Percentiles rank a stretch among this genome's conserved stretches.
Conservation (phyloP, 1,140 invertebrate genomes). For the Dryas iulia region DNA sequence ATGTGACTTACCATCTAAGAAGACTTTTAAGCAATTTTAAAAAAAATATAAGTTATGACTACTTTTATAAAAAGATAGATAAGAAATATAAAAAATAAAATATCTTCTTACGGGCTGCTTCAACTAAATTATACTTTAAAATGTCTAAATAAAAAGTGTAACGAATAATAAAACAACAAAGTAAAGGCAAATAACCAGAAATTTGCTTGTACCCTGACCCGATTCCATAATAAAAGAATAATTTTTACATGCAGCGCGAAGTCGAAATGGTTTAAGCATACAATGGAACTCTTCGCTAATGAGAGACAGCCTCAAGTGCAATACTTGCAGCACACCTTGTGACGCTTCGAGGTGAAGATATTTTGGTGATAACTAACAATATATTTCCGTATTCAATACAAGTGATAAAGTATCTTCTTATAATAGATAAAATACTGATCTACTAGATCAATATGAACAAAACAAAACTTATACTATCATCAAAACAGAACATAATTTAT, state of each 20-base stretch:
- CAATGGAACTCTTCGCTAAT: conserved; percentile 21
- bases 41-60: too few species aligned
- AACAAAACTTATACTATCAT: too few species aligned
- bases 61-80: too few species aligned
- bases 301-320: conserved; percentile 17
- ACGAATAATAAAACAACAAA: neutral
- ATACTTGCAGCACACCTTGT: neutral
- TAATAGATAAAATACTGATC: too few species aligned
- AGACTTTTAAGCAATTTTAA: too few species aligned
- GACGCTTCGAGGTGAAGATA: neutral
- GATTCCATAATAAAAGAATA: conserved; percentile 28
- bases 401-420: too few species aligned
- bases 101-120: neutral
- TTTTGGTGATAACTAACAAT: neutral
- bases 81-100: too few species aligned
- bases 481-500: too few species aligned
- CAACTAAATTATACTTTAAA: neutral
- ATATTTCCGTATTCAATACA: too few species aligned
- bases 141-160: neutral
- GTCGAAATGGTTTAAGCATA: conserved; percentile 23
- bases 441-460: too few species aligned
- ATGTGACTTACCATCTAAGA: too few species aligned
- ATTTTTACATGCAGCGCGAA: conserved; percentile 24
- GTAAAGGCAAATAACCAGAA: neutral
- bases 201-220: conserved; percentile 19